These are phyloP conservation scores for Tinea pellionella DNA, from an alignment of 2,888 invertebrate genomes.

Conservation along the genomic window DNA sequence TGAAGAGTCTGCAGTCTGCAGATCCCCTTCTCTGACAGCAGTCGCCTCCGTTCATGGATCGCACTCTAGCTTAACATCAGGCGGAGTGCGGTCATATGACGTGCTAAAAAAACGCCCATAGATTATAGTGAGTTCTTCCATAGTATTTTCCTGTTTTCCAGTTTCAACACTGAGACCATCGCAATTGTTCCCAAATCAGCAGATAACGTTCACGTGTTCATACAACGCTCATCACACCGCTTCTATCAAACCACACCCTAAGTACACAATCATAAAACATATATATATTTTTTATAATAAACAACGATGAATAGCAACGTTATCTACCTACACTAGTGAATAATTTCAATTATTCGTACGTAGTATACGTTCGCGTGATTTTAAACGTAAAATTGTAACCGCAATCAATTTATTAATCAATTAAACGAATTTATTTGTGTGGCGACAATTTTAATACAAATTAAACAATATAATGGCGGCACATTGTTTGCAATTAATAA, in stretches of 20 bases:
- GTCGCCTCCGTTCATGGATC: no score
- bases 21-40: no score
- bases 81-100: no score
- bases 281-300: slow-evolving; percentile 10
- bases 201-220: no score
- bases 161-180: no score
- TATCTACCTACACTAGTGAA: slow-evolving; percentile 1
- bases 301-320: neutral
- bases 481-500: neutral
- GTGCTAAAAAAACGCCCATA: no score
- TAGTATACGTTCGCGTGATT: slow-evolving; percentile 2
- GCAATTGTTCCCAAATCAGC: no score
- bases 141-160: no score
- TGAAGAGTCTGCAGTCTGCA: no score
- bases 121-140: no score
- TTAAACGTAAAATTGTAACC: neutral
- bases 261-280: slow-evolving; percentile 1
- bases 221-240: neutral
- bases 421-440: neutral
- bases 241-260: neutral
- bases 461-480: neutral
- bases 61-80: no score
- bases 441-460: neutral
- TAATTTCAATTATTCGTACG: slow-evolving; percentile 6
- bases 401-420: slow-evolving; percentile 3